phyloP scores from a whole-genome alignment of 2,888 invertebrate species.

The Drosophila parthenogenetica region DNA sequence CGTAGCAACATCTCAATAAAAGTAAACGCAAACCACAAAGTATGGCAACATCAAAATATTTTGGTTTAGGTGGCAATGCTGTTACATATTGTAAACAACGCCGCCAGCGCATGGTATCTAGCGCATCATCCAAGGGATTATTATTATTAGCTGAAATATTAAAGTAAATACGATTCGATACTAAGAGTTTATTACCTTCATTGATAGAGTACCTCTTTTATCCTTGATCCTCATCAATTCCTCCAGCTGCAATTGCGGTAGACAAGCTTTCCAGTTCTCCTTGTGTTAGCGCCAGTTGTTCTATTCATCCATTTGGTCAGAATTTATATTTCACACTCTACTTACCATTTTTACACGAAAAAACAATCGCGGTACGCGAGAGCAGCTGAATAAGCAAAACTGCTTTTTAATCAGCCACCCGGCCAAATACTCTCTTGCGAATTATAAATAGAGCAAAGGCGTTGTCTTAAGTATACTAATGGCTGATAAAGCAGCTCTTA shows the following conservation, averaged over 20 bases:
- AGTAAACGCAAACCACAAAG: background rate
- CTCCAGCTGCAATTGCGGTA: background rate
- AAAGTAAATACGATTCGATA: constrained; percentile 26
- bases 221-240: background rate
- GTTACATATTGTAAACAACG: background rate
- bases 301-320: background rate
- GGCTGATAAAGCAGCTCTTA: constrained; percentile 52
- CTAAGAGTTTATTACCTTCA: constrained; percentile 33
- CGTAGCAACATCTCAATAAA: constrained; percentile 53
- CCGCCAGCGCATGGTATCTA: background rate
- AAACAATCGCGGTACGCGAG: constrained; percentile 36
- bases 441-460: constrained; percentile 57
- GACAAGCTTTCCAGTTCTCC: background rate
- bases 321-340: constrained; percentile 55
- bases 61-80: constrained; percentile 32
- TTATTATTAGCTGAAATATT: constrained; percentile 23
- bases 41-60: background rate
- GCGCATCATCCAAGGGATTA: background rate
- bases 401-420: constrained; percentile 38
- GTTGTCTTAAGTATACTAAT: constrained; percentile 31
- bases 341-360: constrained; percentile 48
- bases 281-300: background rate
- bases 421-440: constrained; percentile 62
- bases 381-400: constrained; percentile 42
- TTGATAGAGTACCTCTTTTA: constrained; percentile 34